These are phyloP conservation scores for Reinhardtius hippoglossoides DNA, from an alignment of 2,113 vertebrate species.

Conservation along the genomic window DNA sequence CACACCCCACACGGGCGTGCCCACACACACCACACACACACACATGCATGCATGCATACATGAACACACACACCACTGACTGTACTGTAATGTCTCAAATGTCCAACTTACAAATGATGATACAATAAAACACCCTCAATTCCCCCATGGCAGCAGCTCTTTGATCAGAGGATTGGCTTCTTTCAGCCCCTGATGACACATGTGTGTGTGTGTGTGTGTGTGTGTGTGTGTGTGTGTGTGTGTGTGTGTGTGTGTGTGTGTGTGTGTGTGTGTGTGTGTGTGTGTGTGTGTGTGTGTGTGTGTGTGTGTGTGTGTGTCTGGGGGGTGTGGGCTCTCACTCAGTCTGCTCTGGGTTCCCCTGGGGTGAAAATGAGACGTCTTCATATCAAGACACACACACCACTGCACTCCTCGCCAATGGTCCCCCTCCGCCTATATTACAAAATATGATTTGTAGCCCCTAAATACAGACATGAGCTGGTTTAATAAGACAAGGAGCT, in stretches of 20 bases:
- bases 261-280: too few relatives aligned
- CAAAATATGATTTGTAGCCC: conserved; percentile 79
- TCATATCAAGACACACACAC: conserved; percentile 61
- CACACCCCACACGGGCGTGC: too few relatives aligned
- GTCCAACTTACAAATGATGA: conserved; percentile 54
- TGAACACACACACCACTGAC: conserved; percentile 13
- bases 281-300: too few relatives aligned
- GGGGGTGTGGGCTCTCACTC: neutral
- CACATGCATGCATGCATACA: neutral
- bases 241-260: too few relatives aligned
- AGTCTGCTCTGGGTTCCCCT: conserved; percentile 52
- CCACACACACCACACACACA: conserved; percentile 1
- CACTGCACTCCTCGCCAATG: conserved; percentile 21
- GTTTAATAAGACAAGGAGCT: conserved; percentile 78
- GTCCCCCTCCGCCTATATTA: conserved; percentile 66
- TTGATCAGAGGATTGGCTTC: conserved; percentile 73
- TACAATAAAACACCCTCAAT: conserved; percentile 55
- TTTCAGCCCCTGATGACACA: conserved; percentile 48
- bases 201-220: too few relatives aligned
- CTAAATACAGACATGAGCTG: conserved; percentile 69
- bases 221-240: too few relatives aligned
- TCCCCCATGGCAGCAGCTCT: conserved; percentile 53
- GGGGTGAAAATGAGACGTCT: conserved; percentile 72
- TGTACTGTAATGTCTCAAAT: conserved; percentile 50
- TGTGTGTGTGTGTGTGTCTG: neutral